Evolutionary conservation across 2,797 vertebrate species (phyloP).

Genomic region (Manis javanica): DNA sequence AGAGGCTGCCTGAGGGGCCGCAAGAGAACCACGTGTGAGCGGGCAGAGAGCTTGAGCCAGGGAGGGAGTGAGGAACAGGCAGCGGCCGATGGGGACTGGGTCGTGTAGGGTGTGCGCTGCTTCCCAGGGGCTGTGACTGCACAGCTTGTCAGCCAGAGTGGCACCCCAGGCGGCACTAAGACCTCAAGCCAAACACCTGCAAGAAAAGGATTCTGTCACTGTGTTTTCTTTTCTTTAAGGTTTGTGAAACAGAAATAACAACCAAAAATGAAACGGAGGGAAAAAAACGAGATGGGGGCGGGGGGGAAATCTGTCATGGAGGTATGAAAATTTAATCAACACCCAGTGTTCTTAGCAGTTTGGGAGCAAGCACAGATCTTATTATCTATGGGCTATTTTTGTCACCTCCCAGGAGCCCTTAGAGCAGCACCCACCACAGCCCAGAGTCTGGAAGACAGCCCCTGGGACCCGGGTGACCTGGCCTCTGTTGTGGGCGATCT

Average conservation of each 20-base stretch:
- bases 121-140: not conserved
- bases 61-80: not conserved
- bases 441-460: not conserved
- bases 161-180: not conserved
- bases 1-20: not conserved
- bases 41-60: not conserved
- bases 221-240: slow-evolving; percentile 10
- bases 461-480: not conserved
- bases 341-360: slow-evolving; percentile 70
- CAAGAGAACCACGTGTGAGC: not conserved
- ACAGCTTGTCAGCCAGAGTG: not conserved
- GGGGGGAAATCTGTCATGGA: slow-evolving; percentile 50
- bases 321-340: slow-evolving; percentile 84
- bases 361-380: slow-evolving; percentile 7
- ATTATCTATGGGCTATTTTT: slow-evolving; percentile 78
- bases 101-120: not conserved
- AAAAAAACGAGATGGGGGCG: not conserved
- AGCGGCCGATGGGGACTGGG: not conserved
- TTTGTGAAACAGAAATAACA: slow-evolving; percentile 34
- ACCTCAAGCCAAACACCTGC: not conserved
- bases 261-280: slow-evolving; percentile 50
- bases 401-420: not conserved
- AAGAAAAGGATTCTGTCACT: slow-evolving; percentile 11
- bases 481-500: not conserved
- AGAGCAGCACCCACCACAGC: not conserved